These are phyloP conservation scores for Megathymus violae DNA, from an alignment of 1,140 invertebrate species.

Conservation along the genomic window DNA sequence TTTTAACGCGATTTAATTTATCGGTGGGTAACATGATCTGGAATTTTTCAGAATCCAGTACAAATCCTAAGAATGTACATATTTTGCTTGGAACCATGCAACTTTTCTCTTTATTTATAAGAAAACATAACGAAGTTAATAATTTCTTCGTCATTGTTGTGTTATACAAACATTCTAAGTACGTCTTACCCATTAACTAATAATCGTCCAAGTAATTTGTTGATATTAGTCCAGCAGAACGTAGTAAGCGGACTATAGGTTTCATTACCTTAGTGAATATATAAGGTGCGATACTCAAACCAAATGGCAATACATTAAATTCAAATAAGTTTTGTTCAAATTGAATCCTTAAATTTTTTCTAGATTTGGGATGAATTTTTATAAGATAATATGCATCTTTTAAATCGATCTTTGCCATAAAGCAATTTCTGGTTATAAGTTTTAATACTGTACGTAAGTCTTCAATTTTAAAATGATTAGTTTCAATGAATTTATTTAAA, in stretches of 20 bases:
- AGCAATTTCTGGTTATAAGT: slow-evolving; percentile 25
- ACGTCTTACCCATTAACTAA: neutral
- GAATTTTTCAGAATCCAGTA: slow-evolving; percentile 9
- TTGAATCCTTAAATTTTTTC: slow-evolving; percentile 37
- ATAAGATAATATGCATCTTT: slow-evolving; percentile 42
- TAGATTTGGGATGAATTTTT: slow-evolving; percentile 12
- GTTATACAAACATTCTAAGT: neutral
- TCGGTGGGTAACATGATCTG: too few species aligned
- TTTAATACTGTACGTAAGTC: slow-evolving; percentile 36
- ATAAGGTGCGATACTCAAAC: slow-evolving; percentile 33
- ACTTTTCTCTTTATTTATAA: slow-evolving; percentile 27
- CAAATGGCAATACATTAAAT: slow-evolving; percentile 42
- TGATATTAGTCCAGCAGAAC: slow-evolving; percentile 13
- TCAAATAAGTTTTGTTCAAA: slow-evolving; percentile 35
- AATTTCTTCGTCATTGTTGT: neutral
- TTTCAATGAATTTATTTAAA: slow-evolving; percentile 34
- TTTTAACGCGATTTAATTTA: too few species aligned
- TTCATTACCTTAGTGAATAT: slow-evolving; percentile 45
- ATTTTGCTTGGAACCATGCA: neutral
- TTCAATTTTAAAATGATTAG: slow-evolving; percentile 37
- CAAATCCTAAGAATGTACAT: slow-evolving; percentile 18
- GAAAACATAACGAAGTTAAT: slow-evolving; percentile 4
- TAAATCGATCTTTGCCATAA: slow-evolving; percentile 34
- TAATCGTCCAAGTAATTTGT: slow-evolving; percentile 5
- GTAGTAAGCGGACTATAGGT: slow-evolving; percentile 25